phyloP scores from a whole-genome alignment of 2,888 invertebrate genomes.

The Cephalotes varians region DNA sequence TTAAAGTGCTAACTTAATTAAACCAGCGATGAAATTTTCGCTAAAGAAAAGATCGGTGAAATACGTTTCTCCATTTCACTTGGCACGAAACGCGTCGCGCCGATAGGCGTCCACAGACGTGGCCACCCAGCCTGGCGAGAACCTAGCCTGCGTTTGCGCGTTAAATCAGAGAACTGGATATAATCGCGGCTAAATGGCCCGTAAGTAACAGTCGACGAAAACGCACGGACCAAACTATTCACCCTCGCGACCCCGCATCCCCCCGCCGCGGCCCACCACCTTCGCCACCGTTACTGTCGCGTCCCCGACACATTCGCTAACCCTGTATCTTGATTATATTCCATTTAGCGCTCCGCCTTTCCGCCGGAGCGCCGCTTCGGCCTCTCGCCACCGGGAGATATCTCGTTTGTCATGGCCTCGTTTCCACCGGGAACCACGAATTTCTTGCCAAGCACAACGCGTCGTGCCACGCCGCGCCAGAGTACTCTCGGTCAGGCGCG shows the following conservation, averaged over 20 bases:
- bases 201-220: constrained; percentile 77
- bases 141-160: constrained; percentile 49
- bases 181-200: constrained; percentile 80
- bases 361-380: constrained; percentile 62
- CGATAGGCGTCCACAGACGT: constrained; percentile 23
- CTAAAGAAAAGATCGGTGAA: constrained; percentile 31
- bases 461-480: background rate
- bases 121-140: background rate
- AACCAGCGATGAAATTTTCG: constrained; percentile 39
- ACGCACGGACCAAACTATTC: constrained; percentile 68
- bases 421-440: constrained; percentile 66
- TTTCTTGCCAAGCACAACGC: constrained; percentile 62
- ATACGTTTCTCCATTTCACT: constrained; percentile 38
- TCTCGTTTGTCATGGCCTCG: constrained; percentile 73
- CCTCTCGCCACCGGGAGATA: constrained; percentile 71
- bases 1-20: constrained; percentile 40
- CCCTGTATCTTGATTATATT: constrained; percentile 80
- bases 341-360: constrained; percentile 75
- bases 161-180: constrained; percentile 72
- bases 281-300: constrained; percentile 63
- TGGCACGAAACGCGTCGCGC: constrained; percentile 34
- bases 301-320: constrained; percentile 58
- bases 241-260: constrained; percentile 28
- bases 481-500: constrained; percentile 58
- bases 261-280: constrained; percentile 46